Evolutionary conservation across 35 echinoderm and acorn worm species (phyloP).

Genomic region (Holothuria glaberrima): DNA sequence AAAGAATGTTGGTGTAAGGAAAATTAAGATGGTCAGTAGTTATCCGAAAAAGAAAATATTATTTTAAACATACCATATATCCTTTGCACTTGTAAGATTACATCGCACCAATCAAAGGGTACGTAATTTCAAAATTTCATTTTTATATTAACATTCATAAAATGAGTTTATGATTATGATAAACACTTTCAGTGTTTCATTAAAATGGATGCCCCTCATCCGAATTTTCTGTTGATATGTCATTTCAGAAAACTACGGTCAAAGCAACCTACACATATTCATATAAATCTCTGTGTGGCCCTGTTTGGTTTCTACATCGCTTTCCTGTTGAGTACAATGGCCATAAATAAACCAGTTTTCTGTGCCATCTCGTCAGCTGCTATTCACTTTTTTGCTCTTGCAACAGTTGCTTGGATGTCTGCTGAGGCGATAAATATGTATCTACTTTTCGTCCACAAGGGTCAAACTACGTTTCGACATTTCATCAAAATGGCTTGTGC

Average conservation of each 20-base stretch:
- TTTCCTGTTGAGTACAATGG: background rate
- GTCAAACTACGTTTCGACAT: background rate
- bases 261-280: constrained; percentile 26
- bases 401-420: constrained; percentile 32
- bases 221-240: too few species aligned
- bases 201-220: too few species aligned
- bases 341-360: background rate
- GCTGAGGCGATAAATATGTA: constrained; percentile 41
- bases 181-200: too few species aligned
- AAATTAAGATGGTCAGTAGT: too few species aligned
- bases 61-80: too few species aligned
- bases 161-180: too few species aligned
- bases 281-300: constrained; percentile 30
- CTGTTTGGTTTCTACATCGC: constrained; percentile 32
- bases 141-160: too few species aligned
- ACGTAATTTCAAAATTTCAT: too few species aligned
- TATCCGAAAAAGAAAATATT: too few species aligned
- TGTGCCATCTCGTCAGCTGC: background rate
- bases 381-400: constrained; percentile 8
- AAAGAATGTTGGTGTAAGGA: too few species aligned
- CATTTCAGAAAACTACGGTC: constrained; percentile 7
- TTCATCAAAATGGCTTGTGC: constrained; percentile 31
- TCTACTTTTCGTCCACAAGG: background rate
- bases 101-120: too few species aligned
- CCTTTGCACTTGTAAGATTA: too few species aligned